These are phyloP conservation scores for Calonectris borealis DNA, from an alignment of 2,113 vertebrate genomes.

Conservation along the genomic window DNA sequence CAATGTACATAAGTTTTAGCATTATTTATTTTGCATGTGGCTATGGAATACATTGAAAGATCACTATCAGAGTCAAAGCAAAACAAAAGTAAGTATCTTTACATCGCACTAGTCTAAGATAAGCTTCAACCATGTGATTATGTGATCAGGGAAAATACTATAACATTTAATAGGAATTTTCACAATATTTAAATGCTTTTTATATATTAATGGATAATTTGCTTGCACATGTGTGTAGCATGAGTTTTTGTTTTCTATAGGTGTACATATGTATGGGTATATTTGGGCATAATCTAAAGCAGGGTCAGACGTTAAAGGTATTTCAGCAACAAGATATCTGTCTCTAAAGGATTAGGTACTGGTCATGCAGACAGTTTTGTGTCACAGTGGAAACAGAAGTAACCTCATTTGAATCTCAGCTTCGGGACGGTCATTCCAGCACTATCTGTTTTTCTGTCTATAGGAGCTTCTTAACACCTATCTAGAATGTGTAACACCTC, in stretches of 20 bases:
- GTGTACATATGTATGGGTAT: not conserved
- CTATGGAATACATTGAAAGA: not conserved
- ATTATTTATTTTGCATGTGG: not conserved
- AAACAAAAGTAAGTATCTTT: not conserved
- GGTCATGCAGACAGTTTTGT: not conserved
- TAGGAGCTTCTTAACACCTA: not conserved
- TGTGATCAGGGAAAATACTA: not conserved
- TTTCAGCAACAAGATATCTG: not conserved
- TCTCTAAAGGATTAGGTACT: not conserved
- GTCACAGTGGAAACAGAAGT: not conserved
- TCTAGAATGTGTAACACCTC: not conserved
- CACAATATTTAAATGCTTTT: not conserved
- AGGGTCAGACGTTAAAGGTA: not conserved
- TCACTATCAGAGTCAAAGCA: not conserved
- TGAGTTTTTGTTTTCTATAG: not conserved
- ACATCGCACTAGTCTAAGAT: not conserved
- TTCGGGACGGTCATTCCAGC: not conserved
- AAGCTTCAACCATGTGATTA: not conserved
- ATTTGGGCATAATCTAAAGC: not conserved
- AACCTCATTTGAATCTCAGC: not conserved
- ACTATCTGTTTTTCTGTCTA: not conserved
- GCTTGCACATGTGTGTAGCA: not conserved
- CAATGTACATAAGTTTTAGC: not conserved
- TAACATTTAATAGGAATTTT: not conserved
- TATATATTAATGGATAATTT: not conserved